Evolutionary conservation across 2,797 vertebrate genomes (phyloP), one percentile per base, ranked within the genome.

Genomic region (Triplophysa bombifrons): DNA sequence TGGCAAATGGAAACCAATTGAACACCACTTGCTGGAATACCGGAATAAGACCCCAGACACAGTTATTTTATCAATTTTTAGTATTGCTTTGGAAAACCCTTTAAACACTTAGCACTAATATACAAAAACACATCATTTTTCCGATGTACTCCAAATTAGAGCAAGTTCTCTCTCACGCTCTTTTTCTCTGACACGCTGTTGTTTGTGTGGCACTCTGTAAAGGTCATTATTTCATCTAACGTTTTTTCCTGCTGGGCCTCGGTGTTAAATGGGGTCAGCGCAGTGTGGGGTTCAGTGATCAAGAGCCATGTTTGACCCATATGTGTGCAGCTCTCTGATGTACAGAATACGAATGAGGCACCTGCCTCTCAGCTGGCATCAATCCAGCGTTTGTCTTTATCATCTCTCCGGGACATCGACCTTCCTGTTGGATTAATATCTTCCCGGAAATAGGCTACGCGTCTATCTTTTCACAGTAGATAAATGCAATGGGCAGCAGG

Each of bases 201-300:
- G 44, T 25, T 51, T n/a, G n/a, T 56, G 50, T 67, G 20, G 25
- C 10, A 3, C 14, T 69, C 30, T 55, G 48, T 44, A 16, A 46
- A 56, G 73, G 74, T 79, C 80, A 22, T 76, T 65, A 74, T 85
- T 63, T 70, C 25, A 41, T 30, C 20, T 2, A 41, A 70, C 5
- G 80, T 78, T 64, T 80, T 25, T 34, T 34, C 56, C 63, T 19
- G 22, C 64, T 79, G 58, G 58, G 67, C 44, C 30, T 46, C n/a
- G 0, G 30, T 25, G 48, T 70, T 50, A 41, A 65, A 51, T 13
- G 19, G 69, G 80, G 67, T 84, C 83, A 82, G 78, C 79, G 66
- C 55, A 80, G 76, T 64, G 20, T 25, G 50, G 41, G 70, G 78
- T 51, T 44, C 70, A 38, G 61, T 70, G 58, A 72, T 65, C 56